Evolutionary conservation across 2,888 invertebrate species (phyloP).

Genomic region (Drosophila anomalata): DNA sequence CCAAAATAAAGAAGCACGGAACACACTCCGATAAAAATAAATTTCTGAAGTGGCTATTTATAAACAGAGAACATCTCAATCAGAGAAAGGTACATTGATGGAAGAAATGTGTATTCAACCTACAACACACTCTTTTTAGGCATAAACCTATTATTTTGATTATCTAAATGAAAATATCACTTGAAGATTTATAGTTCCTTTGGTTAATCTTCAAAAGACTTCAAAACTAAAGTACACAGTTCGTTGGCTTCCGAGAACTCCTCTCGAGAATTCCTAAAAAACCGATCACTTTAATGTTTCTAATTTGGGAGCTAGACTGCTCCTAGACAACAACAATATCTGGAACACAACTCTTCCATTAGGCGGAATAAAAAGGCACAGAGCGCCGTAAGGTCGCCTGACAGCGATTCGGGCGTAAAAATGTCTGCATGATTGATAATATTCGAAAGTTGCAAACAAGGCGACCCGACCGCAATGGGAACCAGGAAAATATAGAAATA

Average conservation of each 20-base stretch:
- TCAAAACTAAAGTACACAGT: conserved; percentile 3
- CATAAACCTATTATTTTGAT: neutral
- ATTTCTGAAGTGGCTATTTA: conserved; percentile 36
- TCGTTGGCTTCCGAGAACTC: neutral
- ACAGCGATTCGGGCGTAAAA: conserved; percentile 38
- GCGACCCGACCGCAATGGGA: conserved; percentile 36
- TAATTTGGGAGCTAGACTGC: conserved; percentile 23
- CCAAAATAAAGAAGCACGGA: conserved; percentile 56
- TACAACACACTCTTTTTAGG: too few species aligned
- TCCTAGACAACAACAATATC: neutral
- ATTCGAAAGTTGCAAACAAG: conserved; percentile 57
- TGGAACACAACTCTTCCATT: conserved; percentile 43
- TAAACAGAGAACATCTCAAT: conserved; percentile 63
- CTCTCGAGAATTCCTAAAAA: conserved; percentile 26
- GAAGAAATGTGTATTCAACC: neutral
- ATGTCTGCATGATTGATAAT: conserved; percentile 70
- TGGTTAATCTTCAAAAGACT: neutral
- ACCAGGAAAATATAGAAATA: conserved; percentile 23
- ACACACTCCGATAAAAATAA: conserved; percentile 44
- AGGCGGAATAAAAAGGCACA: conserved; percentile 5
- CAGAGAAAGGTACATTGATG: conserved; percentile 23
- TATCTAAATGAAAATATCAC: neutral
- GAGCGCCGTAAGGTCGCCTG: conserved; percentile 18
- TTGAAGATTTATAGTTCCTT: neutral
- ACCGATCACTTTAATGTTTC: conserved; percentile 34